Base-by-base conservation (phyloP, 35 echinoderm and acorn worm genomes). In the Nesometra sesokonis region DNA sequence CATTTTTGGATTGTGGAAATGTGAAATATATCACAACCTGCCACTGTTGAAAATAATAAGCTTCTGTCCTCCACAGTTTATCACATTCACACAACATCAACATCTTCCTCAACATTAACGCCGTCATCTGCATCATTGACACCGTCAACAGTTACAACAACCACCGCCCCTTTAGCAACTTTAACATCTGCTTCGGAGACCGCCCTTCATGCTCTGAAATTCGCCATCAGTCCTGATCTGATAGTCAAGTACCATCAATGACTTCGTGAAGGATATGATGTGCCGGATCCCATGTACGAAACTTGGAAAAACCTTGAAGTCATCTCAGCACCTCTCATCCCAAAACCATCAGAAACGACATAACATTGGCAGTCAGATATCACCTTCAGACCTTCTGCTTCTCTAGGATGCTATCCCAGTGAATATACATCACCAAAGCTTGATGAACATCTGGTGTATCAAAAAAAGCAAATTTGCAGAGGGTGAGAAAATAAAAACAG, bases 61-160 rank as follows among this genome's bases (percentile, higher is more conserved):
- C 33, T 89, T 17, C 80, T 89, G 57, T 81, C 47, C 32, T 89
- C 88, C 40, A 33, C 43, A 29, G 35, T 82, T 29, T 89, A 57
- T 78, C 35, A 76, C 19, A 33, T 17, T 35, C 33, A 35, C 17
- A 76, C n/a, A 32, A n/a, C 81, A 81, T 0, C 78, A 1, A 32
- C 36, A 47, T 19, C 78, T 47, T 35, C 76, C 7, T 23, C 85
- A 35, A 11, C 77, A 32, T 33, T 33, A 35, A 0, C 76, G 9
- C 39, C n/a, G n/a, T n/a, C n/a, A n/a, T n/a, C n/a, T n/a, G n/a
- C n/a, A n/a, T n/a, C n/a, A n/a, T n/a, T n/a, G 15, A 7, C 39
- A 43, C 4, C 4, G 15, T 43, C 39, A 43, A 7, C 39, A 43
- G 4, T 15, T 7, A 7, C 39, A 9, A 83, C 23, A 8, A 83